A percentile compares a stretch with the other conserved stretches of the same genome.
Evolutionary conservation across 2,113 vertebrate species (phyloP).

Genomic region (Onychostoma macrolepis): DNA sequence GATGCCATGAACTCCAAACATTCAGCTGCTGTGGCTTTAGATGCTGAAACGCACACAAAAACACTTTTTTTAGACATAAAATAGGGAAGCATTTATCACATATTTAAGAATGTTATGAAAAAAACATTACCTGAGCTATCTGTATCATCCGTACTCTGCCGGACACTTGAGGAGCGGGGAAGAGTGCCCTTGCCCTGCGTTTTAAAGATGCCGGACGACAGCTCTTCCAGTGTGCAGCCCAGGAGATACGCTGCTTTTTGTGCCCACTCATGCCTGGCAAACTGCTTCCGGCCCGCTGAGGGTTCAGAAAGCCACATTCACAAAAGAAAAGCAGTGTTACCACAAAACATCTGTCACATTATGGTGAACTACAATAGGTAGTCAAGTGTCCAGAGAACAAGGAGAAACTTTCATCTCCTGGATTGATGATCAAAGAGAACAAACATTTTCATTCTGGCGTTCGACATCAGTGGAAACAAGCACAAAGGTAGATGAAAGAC

Average conservation of each 20-base stretch:
- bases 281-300: conserved; percentile 90
- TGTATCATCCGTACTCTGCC: conserved; percentile 83
- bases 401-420: conserved; percentile 36
- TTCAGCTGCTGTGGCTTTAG: conserved; percentile 87
- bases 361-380: neutral
- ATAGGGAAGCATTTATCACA: neutral
- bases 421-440: conserved; percentile 48
- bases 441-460: neutral
- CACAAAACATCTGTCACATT: conserved; percentile 54
- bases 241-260: conserved; percentile 96
- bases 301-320: conserved; percentile 41
- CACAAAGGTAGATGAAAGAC: conserved; percentile 4
- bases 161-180: conserved; percentile 85
- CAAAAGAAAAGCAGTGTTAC: conserved; percentile 62
- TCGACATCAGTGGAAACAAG: conserved; percentile 9
- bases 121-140: conserved; percentile 78
- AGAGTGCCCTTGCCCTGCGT: conserved; percentile 87
- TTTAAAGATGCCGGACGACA: conserved; percentile 96
- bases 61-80: neutral
- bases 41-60: conserved; percentile 72
- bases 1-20: conserved; percentile 91
- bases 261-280: conserved; percentile 96
- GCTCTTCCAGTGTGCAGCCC: conserved; percentile 91
- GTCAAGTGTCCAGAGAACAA: neutral
- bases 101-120: neutral